phyloP scores from a whole-genome alignment of 53 echinoderm and acorn worm genomes.

The Stichopus horrens region DNA sequence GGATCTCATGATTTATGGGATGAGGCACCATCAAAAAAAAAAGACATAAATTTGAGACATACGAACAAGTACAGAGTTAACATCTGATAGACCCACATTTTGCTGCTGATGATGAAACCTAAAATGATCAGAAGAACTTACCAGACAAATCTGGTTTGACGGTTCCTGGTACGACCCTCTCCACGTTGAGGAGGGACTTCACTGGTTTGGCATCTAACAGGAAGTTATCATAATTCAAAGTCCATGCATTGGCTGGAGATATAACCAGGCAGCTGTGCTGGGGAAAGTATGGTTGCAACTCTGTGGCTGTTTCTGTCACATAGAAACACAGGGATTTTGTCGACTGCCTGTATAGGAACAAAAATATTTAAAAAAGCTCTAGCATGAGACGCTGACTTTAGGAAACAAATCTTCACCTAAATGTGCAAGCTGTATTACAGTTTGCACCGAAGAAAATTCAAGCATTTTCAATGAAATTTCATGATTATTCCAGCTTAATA shows the following conservation, averaged over 20 bases:
- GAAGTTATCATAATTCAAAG: slow-evolving; percentile 60
- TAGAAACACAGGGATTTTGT: slow-evolving; percentile 85
- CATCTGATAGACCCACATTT: not conserved
- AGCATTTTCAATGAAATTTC: too few relatives aligned
- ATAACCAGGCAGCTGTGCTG: slow-evolving; percentile 88
- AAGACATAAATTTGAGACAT: too few relatives aligned
- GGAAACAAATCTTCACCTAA: too few relatives aligned
- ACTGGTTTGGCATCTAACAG: slow-evolving; percentile 74
- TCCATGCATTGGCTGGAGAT: slow-evolving; percentile 92
- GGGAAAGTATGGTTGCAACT: slow-evolving; percentile 65
- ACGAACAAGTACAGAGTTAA: too few relatives aligned
- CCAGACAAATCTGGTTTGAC: slow-evolving; percentile 44
- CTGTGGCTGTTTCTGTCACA: slow-evolving; percentile 62
- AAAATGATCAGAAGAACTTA: not conserved
- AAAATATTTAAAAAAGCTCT: not conserved
- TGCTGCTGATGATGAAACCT: not conserved
- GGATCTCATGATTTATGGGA: too few relatives aligned
- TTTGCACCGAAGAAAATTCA: too few relatives aligned
- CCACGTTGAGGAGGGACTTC: slow-evolving; percentile 67
- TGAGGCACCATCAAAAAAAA: too few relatives aligned
- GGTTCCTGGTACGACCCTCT: slow-evolving; percentile 26
- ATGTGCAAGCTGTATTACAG: too few relatives aligned
- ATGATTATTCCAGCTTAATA: too few relatives aligned
- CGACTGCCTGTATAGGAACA: slow-evolving; percentile 54
- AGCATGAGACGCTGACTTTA: not conserved